Conservation (phyloP, 2,797 vertebrate species). For the Mormyrus hasselquistii region DNA sequence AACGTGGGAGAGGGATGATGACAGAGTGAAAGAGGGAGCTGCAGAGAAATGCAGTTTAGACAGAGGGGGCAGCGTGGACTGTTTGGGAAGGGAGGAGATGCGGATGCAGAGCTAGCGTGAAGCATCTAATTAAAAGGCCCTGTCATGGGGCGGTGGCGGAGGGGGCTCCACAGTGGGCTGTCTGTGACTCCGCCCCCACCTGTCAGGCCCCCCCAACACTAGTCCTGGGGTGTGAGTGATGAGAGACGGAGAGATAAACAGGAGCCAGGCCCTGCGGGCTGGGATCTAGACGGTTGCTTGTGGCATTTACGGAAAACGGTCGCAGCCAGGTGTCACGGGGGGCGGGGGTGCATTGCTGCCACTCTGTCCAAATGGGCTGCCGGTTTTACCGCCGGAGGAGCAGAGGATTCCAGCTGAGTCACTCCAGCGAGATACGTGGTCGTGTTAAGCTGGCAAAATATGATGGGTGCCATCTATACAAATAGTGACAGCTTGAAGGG, state of each 20-base stretch:
- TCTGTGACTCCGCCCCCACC: slow-evolving; percentile 38
- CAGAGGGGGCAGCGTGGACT: slow-evolving; percentile 39
- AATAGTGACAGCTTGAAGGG: background rate
- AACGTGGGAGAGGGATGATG: slow-evolving; percentile 36
- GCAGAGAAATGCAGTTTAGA: slow-evolving; percentile 33
- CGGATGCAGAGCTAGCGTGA: slow-evolving; percentile 39
- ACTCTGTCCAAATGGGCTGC: background rate
- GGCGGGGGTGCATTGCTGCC: background rate
- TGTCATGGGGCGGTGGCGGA: slow-evolving; percentile 55
- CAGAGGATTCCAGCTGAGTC: background rate
- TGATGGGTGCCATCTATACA: background rate
- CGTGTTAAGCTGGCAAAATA: background rate
- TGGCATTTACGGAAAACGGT: slow-evolving; percentile 54
- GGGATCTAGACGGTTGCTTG: slow-evolving; percentile 61
- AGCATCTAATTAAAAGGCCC: slow-evolving; percentile 70
- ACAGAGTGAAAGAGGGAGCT: slow-evolving; percentile 33
- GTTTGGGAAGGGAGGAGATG: background rate
- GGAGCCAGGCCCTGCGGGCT: slow-evolving; percentile 53
- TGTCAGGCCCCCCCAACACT: slow-evolving; percentile 56
- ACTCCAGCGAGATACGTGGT: background rate
- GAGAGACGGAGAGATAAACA: slow-evolving; percentile 71
- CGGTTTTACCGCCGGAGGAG: background rate
- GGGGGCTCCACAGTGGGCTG: slow-evolving; percentile 40
- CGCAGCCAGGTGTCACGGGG: background rate
- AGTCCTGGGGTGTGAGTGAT: slow-evolving; percentile 64